A percentile compares a stretch with the other conserved stretches of the same genome.
Evolutionary conservation across 2,113 vertebrate species (phyloP).

Genomic region (Thalassarche chlororhynchos): DNA sequence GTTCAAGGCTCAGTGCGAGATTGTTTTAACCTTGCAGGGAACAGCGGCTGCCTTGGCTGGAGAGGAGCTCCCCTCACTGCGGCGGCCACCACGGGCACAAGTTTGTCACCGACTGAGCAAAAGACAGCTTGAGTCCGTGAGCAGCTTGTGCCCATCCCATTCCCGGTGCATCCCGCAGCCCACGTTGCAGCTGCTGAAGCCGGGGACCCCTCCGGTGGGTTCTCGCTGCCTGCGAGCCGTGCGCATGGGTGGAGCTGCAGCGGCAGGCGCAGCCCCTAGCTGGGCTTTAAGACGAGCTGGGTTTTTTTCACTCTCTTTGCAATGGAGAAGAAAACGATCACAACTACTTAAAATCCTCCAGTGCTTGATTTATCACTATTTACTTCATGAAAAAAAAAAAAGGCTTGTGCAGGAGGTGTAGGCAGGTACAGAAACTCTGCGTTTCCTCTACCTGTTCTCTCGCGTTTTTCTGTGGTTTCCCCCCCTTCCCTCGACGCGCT

Average conservation of each 20-base stretch:
- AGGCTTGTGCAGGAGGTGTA: not conserved
- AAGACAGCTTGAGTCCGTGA: not conserved
- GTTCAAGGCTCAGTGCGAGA: not conserved
- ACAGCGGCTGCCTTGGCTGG: not conserved
- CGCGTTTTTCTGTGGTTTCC: not conserved
- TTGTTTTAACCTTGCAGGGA: not conserved
- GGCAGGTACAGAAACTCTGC: not conserved
- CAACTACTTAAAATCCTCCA: not conserved
- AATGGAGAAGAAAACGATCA: not conserved
- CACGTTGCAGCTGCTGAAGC: not conserved
- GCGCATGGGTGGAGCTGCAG: constrained; percentile 18
- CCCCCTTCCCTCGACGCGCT: not conserved
- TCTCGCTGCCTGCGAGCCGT: not conserved
- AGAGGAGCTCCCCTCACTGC: not conserved
- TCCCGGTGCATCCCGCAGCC: not conserved
- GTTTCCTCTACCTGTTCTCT: not conserved
- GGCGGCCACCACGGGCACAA: not conserved
- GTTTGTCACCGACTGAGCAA: not conserved
- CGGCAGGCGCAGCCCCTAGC: not conserved
- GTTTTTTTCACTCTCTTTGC: not conserved
- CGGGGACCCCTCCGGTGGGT: not conserved
- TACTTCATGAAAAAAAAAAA: not conserved
- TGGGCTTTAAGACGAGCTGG: not conserved
- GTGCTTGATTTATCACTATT: not conserved
- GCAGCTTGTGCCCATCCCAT: not conserved